Base-by-base conservation (phyloP, 2,113 vertebrate species). In the Galbula dea region DNA sequence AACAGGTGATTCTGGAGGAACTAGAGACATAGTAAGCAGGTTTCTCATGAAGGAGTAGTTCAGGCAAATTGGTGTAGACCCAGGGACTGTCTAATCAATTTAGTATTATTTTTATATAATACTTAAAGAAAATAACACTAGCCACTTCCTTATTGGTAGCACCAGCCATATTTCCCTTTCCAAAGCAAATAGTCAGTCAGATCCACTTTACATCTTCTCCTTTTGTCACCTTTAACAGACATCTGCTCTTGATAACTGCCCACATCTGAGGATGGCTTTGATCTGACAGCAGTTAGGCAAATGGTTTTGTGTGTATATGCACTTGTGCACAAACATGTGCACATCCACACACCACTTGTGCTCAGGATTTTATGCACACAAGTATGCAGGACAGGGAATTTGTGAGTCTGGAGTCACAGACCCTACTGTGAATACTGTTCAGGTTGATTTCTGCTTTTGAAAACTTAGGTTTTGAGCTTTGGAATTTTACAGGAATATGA, bases 301-400 rank as follows among this genome's bases (percentile, higher is more conserved):
- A 15, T 18, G 7, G 9, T 45, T 7, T 32, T 43, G 8, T 20
- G 49, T 37, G 49, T 32, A 4, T 1, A 0, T 15, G 11, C 17
- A 21, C 20, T 9, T 30, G 32, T 34, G 29, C 2, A 9, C 26
- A 13, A 29, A 32, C 3, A 2, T 15, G 26, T n/a, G 26, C 20
- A 45, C 19, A 10, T 21, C 18, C 27, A 20, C 36, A 23, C 6
- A 4, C 30, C 7, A 2, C 52, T 82, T 83, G 17, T 67, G 26
- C 26, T 61, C 21, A 36, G 52, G 36, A 51, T 65, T 81, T 78
- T 57, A 10, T 57, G 29, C 16, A 11, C 37, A 8, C 9, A 8
- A 7, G 24, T 43, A 17, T 20, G 26, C 15, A 69, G 34, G 10
- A 39, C 12, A 49, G 29, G 32, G 27, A 34, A 19, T 27, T 61